Percentiles rank a stretch among this genome's conserved stretches.
phyloP scores from a whole-genome alignment of 1,140 invertebrate genomes.

The Rhagoletis zephyria region DNA sequence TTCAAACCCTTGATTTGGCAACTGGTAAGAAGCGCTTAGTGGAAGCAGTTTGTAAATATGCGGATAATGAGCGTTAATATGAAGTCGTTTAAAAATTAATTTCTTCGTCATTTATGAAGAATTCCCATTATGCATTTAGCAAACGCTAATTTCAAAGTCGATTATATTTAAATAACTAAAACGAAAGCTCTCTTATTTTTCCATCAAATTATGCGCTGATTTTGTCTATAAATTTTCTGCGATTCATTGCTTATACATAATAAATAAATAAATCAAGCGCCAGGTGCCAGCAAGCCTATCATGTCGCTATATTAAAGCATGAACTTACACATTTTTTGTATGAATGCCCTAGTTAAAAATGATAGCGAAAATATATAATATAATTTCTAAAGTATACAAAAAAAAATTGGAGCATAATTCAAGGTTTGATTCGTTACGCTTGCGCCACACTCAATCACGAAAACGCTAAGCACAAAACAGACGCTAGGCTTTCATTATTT shows the following conservation, averaged over 20 bases:
- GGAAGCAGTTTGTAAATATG: too few species aligned
- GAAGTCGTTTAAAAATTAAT: too few species aligned
- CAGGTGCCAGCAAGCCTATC: background rate
- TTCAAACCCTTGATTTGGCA: too few species aligned
- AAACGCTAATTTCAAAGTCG: too few species aligned
- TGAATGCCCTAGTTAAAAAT: conserved; percentile 13
- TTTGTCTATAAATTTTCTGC: too few species aligned
- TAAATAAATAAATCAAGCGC: background rate
- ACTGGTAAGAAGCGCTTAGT: too few species aligned
- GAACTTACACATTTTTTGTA: background rate
- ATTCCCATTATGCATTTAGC: too few species aligned
- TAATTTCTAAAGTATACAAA: background rate
- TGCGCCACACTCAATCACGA: background rate
- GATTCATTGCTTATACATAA: background rate
- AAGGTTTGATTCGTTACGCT: conserved; percentile 14
- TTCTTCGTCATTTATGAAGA: too few species aligned
- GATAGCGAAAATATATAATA: conserved; percentile 2
- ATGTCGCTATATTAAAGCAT: background rate
- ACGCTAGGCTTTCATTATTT: background rate
- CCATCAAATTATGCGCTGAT: too few species aligned
- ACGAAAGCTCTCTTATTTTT: too few species aligned
- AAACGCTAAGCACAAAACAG: background rate
- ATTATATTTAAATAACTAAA: too few species aligned
- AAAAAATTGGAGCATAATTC: conserved; percentile 7
- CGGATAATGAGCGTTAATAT: too few species aligned